phyloP scores from a whole-genome alignment of 1,140 invertebrate species.

The Scaptomyza pallida region DNA sequence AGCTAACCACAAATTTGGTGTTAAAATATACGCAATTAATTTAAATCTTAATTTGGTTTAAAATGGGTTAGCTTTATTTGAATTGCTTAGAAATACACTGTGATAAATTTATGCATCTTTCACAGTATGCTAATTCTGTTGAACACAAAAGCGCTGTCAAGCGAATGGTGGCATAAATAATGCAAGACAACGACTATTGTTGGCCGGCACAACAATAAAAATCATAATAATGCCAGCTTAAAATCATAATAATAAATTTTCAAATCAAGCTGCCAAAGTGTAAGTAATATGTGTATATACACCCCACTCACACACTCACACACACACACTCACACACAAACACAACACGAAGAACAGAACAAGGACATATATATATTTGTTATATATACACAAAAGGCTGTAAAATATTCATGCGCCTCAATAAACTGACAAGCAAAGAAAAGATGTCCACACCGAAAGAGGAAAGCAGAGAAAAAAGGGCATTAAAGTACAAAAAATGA shows the following conservation, averaged over 20 bases:
- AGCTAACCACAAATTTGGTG: neutral
- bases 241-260: slow-evolving; percentile 43
- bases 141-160: neutral
- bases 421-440: slow-evolving; percentile 71
- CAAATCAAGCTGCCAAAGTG: slow-evolving; percentile 33
- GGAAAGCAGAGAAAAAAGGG: neutral
- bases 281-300: slow-evolving; percentile 29
- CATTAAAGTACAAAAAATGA: slow-evolving; percentile 8
- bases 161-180: slow-evolving; percentile 1
- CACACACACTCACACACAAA: slow-evolving; percentile 8
- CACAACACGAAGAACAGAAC: too few species aligned
- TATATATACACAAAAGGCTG: slow-evolving; percentile 51
- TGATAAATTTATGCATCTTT: neutral
- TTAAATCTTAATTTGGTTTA: too few species aligned
- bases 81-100: neutral
- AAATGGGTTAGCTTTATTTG: neutral
- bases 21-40: too few species aligned
- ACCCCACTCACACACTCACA: slow-evolving; percentile 12
- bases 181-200: slow-evolving; percentile 5
- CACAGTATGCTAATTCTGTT: neutral
- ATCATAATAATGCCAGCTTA: slow-evolving; percentile 37
- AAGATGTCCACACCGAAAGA: slow-evolving; percentile 56
- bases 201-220: slow-evolving; percentile 24
- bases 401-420: slow-evolving; percentile 79
- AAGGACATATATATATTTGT: slow-evolving; percentile 4